These are phyloP conservation scores for Aramus guarauna DNA, from an alignment of 2,113 vertebrate species.

Conservation along the genomic window DNA sequence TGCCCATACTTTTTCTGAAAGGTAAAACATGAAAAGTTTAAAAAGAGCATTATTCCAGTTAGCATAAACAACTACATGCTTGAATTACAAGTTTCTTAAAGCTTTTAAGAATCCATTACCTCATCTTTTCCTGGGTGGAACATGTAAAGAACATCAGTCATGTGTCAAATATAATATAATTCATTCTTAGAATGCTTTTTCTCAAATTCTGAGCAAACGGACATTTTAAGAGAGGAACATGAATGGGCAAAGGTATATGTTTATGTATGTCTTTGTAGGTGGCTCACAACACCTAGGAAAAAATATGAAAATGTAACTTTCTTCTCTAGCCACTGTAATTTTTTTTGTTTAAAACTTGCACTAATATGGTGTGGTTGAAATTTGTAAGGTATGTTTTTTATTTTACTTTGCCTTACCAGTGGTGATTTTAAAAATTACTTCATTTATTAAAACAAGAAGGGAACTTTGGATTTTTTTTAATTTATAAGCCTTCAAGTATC, in stretches of 20 bases:
- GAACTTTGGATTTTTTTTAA: background rate
- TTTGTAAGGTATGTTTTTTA: background rate
- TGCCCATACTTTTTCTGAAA: constrained; percentile 98
- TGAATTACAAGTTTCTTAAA: background rate
- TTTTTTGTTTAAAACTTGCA: background rate
- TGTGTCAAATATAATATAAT: background rate
- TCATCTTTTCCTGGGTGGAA: background rate
- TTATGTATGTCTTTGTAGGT: background rate
- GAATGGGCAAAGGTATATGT: background rate
- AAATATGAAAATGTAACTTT: background rate
- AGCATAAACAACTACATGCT: constrained; percentile 29
- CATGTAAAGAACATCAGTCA: background rate
- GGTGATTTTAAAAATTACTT: background rate
- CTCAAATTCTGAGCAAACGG: background rate
- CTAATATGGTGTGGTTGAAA: background rate
- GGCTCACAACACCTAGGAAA: background rate
- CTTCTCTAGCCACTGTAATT: background rate
- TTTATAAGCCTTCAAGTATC: background rate
- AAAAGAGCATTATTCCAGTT: constrained; percentile 47
- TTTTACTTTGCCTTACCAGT: background rate
- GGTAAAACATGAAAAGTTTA: constrained; percentile 64
- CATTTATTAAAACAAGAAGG: background rate
- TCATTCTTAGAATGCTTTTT: background rate
- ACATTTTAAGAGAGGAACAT: background rate
- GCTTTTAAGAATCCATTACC: background rate